These are phyloP conservation scores for Subacronicta megacephala DNA, from an alignment of 2,888 invertebrate species.

Conservation along the genomic window DNA sequence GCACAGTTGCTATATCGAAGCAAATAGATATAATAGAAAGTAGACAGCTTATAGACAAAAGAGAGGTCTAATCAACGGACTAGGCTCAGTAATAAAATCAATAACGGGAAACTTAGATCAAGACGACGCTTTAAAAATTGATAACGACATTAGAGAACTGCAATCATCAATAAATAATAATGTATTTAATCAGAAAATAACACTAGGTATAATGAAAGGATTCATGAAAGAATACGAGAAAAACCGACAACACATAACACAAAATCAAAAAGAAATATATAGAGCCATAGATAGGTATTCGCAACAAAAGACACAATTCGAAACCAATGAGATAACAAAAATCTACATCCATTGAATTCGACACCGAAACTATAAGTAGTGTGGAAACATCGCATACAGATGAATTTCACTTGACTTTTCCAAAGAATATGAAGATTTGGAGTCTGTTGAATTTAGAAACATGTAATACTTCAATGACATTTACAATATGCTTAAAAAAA, in stretches of 20 bases:
- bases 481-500: too few relatives aligned
- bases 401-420: too few relatives aligned
- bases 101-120: conserved; percentile 42
- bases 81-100: conserved; percentile 39
- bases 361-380: too few relatives aligned
- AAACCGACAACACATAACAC: conserved; percentile 8
- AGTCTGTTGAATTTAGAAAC: too few relatives aligned
- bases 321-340: neutral
- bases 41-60: conserved; percentile 26
- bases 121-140: conserved; percentile 32
- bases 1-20: neutral
- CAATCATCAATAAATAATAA: conserved; percentile 10
- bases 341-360: too few relatives aligned
- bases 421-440: too few relatives aligned
- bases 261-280: conserved; percentile 21
- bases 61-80: conserved; percentile 33
- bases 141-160: conserved; percentile 26
- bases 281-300: conserved; percentile 15
- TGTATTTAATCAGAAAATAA: conserved; percentile 10
- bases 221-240: too few relatives aligned
- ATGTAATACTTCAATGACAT: too few relatives aligned
- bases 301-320: too few relatives aligned
- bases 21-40: conserved; percentile 44
- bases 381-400: too few relatives aligned
- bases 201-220: conserved; percentile 1